Percentiles rank a stretch among this genome's conserved stretches.
These are phyloP conservation scores for Euborellia annulipes DNA, from an alignment of 1,140 invertebrate genomes.

Conservation along the genomic window DNA sequence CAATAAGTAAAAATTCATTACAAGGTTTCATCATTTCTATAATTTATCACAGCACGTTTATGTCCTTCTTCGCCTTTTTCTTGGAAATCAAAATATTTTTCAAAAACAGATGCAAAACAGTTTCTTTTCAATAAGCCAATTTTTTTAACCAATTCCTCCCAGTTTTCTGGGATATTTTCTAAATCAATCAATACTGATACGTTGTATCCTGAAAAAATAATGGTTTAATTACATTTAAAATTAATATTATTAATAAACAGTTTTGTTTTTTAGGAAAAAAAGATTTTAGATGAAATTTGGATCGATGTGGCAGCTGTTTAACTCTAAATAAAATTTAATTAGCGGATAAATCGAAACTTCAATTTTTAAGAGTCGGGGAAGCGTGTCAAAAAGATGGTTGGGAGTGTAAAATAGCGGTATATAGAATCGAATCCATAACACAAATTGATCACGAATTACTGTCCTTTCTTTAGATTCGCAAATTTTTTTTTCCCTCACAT, in stretches of 20 bases:
- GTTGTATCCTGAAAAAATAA: slow-evolving; percentile 60
- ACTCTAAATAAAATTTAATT: too few relatives aligned
- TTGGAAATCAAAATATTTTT: slow-evolving; percentile 98
- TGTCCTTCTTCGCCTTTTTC: slow-evolving; percentile 78
- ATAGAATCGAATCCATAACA: too few relatives aligned
- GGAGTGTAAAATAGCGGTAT: too few relatives aligned
- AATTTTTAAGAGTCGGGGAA: too few relatives aligned
- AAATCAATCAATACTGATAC: slow-evolving; percentile 87
- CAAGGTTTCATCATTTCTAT: slow-evolving; percentile 98
- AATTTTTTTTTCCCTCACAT: too few relatives aligned
- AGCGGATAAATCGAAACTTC: too few relatives aligned
- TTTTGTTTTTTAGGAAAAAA: too few relatives aligned
- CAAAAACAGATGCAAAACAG: slow-evolving; percentile 98
- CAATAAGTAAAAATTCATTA: slow-evolving; percentile 36
- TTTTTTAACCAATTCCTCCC: slow-evolving; percentile 77
- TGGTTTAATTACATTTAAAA: slow-evolving; percentile 10
- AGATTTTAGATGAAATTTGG: too few relatives aligned
- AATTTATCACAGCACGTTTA: slow-evolving; percentile 93
- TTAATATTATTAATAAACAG: slow-evolving; percentile 11
- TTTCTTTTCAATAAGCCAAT: slow-evolving; percentile 91
- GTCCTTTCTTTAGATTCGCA: too few relatives aligned
- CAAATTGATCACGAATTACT: too few relatives aligned
- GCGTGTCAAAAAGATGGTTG: too few relatives aligned
- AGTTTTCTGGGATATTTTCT: slow-evolving; percentile 80
- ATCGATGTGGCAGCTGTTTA: too few relatives aligned